Base-by-base conservation (phyloP, 2,888 invertebrate species). In the Thelaira solivaga region DNA sequence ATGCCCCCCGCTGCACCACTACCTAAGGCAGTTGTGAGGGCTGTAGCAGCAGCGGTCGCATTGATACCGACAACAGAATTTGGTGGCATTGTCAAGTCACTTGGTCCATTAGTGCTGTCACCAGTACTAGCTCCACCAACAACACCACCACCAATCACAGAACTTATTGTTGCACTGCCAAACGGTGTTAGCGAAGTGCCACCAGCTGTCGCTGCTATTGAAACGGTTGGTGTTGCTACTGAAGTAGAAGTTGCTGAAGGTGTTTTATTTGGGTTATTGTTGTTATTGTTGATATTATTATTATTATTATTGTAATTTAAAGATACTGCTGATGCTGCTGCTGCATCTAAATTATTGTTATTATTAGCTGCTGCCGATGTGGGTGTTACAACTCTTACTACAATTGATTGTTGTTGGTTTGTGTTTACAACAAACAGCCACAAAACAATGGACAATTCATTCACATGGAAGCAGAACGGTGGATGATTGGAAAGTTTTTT, bases 221-320 rank as follows among this genome's bases (percentile, higher is more conserved):
- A 49, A 64, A 76, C 36, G 36, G 72, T 47, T 78, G 64, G 55
- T 55, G 53, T 65, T 79, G 80, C 61, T 65, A 53, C 55, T 69
- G 81, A 67, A 55, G 72, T 76, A 47, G 78, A 77, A 68, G 74
- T 80, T 36, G 53, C 74, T 67, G 77, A 74, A 49, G 82, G 80
- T 59, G 73, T 81, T 76, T 80, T 81, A 47, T 79, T 82, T 76
- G 73, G 68, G 65, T 82, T 82, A 16, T 49, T 69, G 49, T 39
- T 59, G 80, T 85, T 85, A 55, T n/a, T n/a, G n/a, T n/a, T n/a
- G n/a, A n/a, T n/a, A n/a, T n/a, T n/a, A 16, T 49, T 69, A 39
- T 39, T 59, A 80, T 85, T 85, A 55, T 84, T 86, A 80, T 84
- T 85, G 67, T 85, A 86, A 76, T 85, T 86, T 65, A 84, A 76